A percentile compares a stretch with the other conserved stretches of the same genome.
Conservation (phyloP, 2,113 vertebrate species). For the Phalacrocorax carbo region DNA sequence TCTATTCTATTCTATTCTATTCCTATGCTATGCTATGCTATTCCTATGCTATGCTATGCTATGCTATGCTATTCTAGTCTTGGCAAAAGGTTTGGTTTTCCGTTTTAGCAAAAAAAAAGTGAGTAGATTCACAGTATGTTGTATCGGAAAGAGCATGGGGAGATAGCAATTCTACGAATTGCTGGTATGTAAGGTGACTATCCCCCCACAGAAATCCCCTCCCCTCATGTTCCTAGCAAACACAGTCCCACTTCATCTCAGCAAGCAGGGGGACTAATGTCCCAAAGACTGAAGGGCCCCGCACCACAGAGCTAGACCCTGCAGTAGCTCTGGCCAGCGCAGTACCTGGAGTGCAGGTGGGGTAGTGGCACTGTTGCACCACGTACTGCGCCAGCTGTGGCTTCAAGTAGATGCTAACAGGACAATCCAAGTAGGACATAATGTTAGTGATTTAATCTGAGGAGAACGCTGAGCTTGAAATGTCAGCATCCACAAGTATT, state of each 20-base stretch:
- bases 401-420: neutral
- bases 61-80: neutral
- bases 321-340: rapidly evolving
- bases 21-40: too few species aligned
- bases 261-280: neutral
- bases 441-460: neutral
- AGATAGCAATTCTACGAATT: neutral
- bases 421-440: neutral
- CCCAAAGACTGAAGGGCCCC: neutral
- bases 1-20: neutral
- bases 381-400: rapidly evolving
- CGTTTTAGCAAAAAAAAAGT: neutral
- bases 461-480: neutral
- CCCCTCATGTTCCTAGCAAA: neutral
- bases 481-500: neutral
- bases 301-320: neutral
- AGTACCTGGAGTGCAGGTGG: rapidly evolving
- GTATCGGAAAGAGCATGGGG: neutral
- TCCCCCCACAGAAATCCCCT: rapidly evolving
- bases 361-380: neutral
- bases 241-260: neutral
- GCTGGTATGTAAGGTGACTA: neutral
- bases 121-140: neutral
- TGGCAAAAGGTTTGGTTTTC: neutral
- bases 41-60: too few species aligned